A percentile compares a stretch with the other conserved stretches of the same genome.
Evolutionary conservation across 1,140 invertebrate genomes (phyloP).

Genomic region (Latrodectus geometricus): DNA sequence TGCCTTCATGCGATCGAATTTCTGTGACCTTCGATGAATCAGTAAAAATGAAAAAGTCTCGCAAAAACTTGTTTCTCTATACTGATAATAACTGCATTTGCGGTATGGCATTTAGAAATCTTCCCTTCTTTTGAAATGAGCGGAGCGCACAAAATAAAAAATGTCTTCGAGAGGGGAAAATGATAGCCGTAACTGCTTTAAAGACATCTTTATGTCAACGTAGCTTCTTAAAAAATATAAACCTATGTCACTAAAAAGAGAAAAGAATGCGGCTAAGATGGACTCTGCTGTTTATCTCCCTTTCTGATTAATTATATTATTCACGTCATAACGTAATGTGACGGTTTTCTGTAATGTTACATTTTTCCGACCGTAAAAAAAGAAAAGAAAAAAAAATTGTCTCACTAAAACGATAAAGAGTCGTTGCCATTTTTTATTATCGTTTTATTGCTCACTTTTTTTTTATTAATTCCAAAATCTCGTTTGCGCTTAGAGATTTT

Average conservation of each 20-base stretch:
- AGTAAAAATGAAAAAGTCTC: slow-evolving; percentile 26
- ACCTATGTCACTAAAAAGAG: neutral
- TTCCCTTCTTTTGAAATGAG: slow-evolving; percentile 2
- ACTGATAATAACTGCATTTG: neutral
- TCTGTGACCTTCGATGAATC: slow-evolving; percentile 46
- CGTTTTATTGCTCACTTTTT: too few species aligned
- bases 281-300: neutral
- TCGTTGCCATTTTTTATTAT: too few species aligned
- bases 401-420: too few species aligned
- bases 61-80: slow-evolving; percentile 18
- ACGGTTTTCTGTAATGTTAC: neutral
- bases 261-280: neutral
- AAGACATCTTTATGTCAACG: slow-evolving; percentile 38
- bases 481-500: too few species aligned
- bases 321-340: neutral
- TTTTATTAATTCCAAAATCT: too few species aligned
- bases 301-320: neutral
- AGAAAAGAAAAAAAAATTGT: too few species aligned
- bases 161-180: neutral
- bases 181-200: slow-evolving; percentile 22
- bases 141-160: neutral
- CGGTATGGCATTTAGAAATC: neutral
- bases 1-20: slow-evolving; percentile 47
- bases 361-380: too few species aligned
- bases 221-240: neutral